Conservation (phyloP, 2,888 invertebrate genomes). For the Caenorhabditis macrosperma region DNA sequence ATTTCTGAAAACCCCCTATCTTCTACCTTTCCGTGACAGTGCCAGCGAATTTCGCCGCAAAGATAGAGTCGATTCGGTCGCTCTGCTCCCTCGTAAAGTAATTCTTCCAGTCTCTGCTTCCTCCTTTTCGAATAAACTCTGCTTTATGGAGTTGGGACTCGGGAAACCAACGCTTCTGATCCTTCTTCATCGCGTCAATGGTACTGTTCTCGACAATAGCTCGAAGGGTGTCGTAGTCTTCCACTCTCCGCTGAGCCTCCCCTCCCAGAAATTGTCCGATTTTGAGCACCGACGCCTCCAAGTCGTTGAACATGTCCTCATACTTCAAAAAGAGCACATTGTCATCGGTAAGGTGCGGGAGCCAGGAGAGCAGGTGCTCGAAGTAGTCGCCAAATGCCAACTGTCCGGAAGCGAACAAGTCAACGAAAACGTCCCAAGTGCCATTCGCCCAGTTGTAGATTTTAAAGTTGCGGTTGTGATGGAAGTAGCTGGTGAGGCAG, state of each 20-base stretch:
- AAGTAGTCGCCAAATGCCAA: constrained; percentile 79
- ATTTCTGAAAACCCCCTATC: not conserved
- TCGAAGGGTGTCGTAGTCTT: constrained; percentile 63
- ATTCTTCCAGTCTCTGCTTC: constrained; percentile 79
- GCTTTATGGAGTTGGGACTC: constrained; percentile 67
- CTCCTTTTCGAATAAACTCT: constrained; percentile 79
- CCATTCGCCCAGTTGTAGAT: constrained; percentile 77
- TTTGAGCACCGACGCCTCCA: constrained; percentile 66
- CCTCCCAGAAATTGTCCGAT: constrained; percentile 78
- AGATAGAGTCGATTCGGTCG: constrained; percentile 72
- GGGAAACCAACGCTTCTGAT: constrained; percentile 79
- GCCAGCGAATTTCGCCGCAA: constrained; percentile 58
- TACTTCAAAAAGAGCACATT: constrained; percentile 78
- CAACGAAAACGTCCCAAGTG: constrained; percentile 75
- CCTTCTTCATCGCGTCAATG: constrained; percentile 78
- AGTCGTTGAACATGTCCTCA: constrained; percentile 76
- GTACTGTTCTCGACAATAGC: constrained; percentile 71
- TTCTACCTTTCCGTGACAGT: constrained; percentile 62
- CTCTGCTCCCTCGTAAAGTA: constrained; percentile 77
- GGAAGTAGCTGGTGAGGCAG: constrained; percentile 72
- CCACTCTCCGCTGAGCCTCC: constrained; percentile 67
- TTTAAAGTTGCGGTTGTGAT: constrained; percentile 78
- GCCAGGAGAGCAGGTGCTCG: constrained; percentile 74
- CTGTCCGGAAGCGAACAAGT: constrained; percentile 73
- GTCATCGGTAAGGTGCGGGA: constrained; percentile 69